Base-by-base conservation (phyloP, 2,888 invertebrate genomes). In the Catocala nupta region DNA sequence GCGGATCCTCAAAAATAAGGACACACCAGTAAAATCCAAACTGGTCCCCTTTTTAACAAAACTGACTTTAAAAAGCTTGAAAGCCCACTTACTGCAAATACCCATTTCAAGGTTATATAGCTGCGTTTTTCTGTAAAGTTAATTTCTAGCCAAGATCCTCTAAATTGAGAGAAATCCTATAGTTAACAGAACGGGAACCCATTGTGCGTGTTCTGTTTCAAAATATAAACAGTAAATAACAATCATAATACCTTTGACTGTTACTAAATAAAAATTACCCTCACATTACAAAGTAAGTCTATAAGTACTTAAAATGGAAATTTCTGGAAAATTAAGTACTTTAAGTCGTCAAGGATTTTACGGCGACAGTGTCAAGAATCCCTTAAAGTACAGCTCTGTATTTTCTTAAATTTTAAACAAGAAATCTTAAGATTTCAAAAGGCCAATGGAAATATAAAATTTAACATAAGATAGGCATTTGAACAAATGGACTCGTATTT, bases 371-470 rank as follows among this genome's bases (percentile, higher is more conserved):
- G 66, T 70, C 63, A 36, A 44, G 49, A 62, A 60, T 61, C 63
- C 47, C 52, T 65, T 63, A 62, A 71, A 50, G 55, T 47, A 60
- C 33, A 7, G 61, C 59, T 59, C 48, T 66, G 51, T 75, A 71
- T 71, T 65, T 63, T 71, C 60, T 65, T 67, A 55, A 60, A 64
- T 62, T 65, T 58, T 55, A 63, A 69, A 65, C 60, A 56, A 63
- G 65, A 50, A 67, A 69, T 50, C 45, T 56, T 62, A 63, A 70
- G 60, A 70, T 72, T 67, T 67, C 48, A 75, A 8, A 63, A 68
- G 58, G 54, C 54, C 43, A 59, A 50, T 61, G 51, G 53, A 56
- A 70, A 71, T 70, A 59, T 73, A 11, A 68, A 71, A 61, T 64
- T 64, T 39, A 53, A 60, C 74, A 69, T 61, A 60, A 59, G 52